Conservation (phyloP, 2,888 invertebrate genomes). For the Hypolimnas misippus region DNA sequence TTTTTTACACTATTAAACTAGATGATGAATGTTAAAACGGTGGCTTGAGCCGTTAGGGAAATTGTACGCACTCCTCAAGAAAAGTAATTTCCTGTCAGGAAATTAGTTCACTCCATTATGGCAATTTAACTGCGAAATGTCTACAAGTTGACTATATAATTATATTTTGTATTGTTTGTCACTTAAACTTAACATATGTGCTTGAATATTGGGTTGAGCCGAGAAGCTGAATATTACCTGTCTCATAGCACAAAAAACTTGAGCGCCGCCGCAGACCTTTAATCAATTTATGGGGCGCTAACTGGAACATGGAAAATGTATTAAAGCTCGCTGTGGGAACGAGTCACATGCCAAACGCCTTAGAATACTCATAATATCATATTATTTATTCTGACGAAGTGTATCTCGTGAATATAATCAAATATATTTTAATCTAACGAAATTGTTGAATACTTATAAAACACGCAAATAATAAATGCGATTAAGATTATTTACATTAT, state of each 20-base stretch:
- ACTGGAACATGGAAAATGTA: conserved; percentile 83
- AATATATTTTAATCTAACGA: conserved; percentile 31
- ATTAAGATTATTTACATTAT: too few species aligned
- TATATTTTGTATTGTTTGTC: conserved; percentile 22
- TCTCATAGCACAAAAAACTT: conserved; percentile 71
- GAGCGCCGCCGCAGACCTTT: conserved; percentile 75
- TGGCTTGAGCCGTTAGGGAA: conserved; percentile 70
- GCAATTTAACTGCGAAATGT: conserved; percentile 46
- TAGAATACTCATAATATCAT: conserved; percentile 56
- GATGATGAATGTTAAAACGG: conserved; percentile 60
- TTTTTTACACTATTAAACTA: conserved; percentile 27
- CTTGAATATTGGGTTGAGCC: conserved; percentile 8
- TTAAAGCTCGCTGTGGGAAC: conserved; percentile 80
- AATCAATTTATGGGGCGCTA: conserved; percentile 84
- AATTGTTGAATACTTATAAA: conserved; percentile 7
- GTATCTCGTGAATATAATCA: conserved; percentile 30
- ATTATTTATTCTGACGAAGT: conserved; percentile 39
- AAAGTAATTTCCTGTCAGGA: conserved; percentile 77
- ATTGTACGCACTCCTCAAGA: conserved; percentile 55
- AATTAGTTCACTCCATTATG: conserved; percentile 66
- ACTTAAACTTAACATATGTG: conserved; percentile 23
- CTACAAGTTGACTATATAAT: conserved; percentile 22
- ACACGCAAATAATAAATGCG: too few species aligned
- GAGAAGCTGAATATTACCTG: conserved; percentile 58
- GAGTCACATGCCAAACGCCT: conserved; percentile 64